Evolutionary conservation across 1,140 invertebrate genomes (phyloP), one percentile per base, ranked within the genome.

Genomic region (Brachionus paranguensis): DNA sequence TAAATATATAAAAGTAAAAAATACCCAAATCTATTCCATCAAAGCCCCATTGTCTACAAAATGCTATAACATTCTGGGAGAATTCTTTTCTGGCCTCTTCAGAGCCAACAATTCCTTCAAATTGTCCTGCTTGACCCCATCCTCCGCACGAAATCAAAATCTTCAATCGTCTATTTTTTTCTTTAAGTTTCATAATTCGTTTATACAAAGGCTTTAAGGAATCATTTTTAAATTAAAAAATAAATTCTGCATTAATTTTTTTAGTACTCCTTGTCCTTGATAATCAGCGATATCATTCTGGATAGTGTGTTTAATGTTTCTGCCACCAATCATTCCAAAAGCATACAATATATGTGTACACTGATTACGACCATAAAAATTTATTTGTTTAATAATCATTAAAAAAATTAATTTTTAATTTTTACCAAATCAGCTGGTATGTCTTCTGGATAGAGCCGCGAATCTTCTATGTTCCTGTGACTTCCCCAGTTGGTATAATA

Each of bases 121-220:
- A 84, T 45, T 72, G 47, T 17, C 83, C 68, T 29, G 68, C 43
- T 29, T 72, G 41, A 12, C 70, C 68, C 95, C 95, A 96, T 0
- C 95, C 95, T n/a, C 95, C 95, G 50, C 96, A 87, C 1, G 93
- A 93, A 17, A 97, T 87, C 3, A 96, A 86, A 0, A 95, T 92
- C 86, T 95, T 96, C 3, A 94, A 89, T 0, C 85, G 84, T 0
- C 87, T 87, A 1, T 95, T 94, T 85, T 93, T 92, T 72, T 92
- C 91, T 88, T 92, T 93, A 0, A 93, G 92, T 0, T 91, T 93
- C 0, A 93, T 60, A n/a, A 84, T 84, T 41, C 83, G 43, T 17
- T 65, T 43, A 37, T 41, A 84, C 29, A 84, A 60, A 45, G 83
- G 83, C 70, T 84, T 47, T 14, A 14, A 14, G 14, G 45, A 47